Conservation (phyloP, 1,140 invertebrate genomes). For the Leptestheria dahalacensis region DNA sequence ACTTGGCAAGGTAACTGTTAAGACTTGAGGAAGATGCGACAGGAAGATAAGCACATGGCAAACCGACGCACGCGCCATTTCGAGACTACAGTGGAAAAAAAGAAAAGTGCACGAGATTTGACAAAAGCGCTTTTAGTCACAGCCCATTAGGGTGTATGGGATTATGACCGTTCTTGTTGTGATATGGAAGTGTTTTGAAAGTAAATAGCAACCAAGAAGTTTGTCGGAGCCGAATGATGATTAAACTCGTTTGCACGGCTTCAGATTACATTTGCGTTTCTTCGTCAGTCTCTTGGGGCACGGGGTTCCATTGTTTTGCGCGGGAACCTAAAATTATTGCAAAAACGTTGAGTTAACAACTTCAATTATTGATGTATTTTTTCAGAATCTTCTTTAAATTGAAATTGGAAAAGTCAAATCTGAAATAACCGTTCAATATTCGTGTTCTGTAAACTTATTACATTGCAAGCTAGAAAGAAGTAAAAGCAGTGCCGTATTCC, state of each 20-base stretch:
- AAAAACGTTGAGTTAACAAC: background rate
- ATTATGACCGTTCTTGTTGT: no score
- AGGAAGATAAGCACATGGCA: no score
- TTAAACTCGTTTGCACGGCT: background rate
- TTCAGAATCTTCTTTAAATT: conserved; percentile 18
- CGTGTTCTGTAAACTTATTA: conserved; percentile 21
- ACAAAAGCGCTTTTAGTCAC: no score
- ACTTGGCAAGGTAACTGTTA: no score
- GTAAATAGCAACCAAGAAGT: background rate
- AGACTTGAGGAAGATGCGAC: no score
- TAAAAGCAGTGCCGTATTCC: no score
- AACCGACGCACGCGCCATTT: no score
- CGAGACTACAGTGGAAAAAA: no score
- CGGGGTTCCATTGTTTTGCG: conserved; percentile 47
- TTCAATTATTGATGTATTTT: background rate
- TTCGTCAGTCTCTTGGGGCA: conserved; percentile 41
- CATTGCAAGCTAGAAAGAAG: background rate
- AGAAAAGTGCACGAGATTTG: no score
- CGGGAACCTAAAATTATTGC: conserved; percentile 29
- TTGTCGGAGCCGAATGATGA: background rate
- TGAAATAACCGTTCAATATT: no score
- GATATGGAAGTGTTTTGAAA: background rate
- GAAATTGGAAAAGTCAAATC: conserved; percentile 23
- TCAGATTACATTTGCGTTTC: conserved; percentile 15
- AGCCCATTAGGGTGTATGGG: no score